Percentiles rank a stretch among this genome's conserved stretches.
Conservation (phyloP, 2,888 invertebrate genomes). For the Chrysolina oricalcia region DNA sequence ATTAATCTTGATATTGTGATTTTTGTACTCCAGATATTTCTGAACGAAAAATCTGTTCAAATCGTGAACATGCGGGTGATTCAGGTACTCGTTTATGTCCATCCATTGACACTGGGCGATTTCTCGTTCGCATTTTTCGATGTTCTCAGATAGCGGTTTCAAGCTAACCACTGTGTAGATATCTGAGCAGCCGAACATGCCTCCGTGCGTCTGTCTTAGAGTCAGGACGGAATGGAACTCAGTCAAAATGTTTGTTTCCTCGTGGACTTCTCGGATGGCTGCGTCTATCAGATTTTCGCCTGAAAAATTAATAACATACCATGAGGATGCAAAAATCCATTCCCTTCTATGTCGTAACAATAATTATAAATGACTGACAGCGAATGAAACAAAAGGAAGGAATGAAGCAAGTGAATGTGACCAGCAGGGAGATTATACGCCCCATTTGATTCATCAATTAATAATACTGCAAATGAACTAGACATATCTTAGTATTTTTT, state of each 20-base stretch:
- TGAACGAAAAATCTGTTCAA: constrained; percentile 80
- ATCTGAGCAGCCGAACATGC: constrained; percentile 88
- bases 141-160: constrained; percentile 77
- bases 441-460: no score
- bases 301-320: constrained; percentile 64
- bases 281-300: constrained; percentile 89
- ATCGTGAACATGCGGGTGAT: constrained; percentile 82
- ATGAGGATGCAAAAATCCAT: no score
- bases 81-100: constrained; percentile 82
- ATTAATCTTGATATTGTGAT: constrained; percentile 77
- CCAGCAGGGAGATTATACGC: no score
- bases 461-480: no score
- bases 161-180: constrained; percentile 87
- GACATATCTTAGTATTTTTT: no score
- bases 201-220: constrained; percentile 85
- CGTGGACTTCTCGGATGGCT: constrained; percentile 88
- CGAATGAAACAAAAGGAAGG: no score
- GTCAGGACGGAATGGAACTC: constrained; percentile 85
- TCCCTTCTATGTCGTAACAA: no score
- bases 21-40: constrained; percentile 79
- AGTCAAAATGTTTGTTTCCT: constrained; percentile 90
- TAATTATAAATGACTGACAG: no score
- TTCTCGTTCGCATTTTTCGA: constrained; percentile 83
- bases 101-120: constrained; percentile 89
- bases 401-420: no score